A percentile compares a stretch with the other conserved stretches of the same genome.
These are phyloP conservation scores for Echeneis naucrates DNA, from an alignment of 2,797 vertebrate species.

Conservation along the genomic window DNA sequence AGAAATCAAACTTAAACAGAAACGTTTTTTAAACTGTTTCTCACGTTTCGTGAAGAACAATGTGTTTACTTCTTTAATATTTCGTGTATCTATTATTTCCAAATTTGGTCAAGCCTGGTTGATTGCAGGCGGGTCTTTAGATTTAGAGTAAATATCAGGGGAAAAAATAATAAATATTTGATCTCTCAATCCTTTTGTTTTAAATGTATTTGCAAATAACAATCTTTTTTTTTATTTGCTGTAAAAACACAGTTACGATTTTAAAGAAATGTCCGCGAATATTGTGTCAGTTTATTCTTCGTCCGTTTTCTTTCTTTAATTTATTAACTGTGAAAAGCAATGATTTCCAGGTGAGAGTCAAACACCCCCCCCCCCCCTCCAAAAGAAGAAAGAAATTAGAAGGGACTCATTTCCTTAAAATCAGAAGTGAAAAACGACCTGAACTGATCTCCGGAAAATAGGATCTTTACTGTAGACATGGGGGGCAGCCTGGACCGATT, in stretches of 20 bases:
- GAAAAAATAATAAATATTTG: too few relatives aligned
- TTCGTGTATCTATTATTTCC: neutral
- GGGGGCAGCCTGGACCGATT: neutral
- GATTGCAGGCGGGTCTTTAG: neutral
- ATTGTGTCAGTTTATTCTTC: neutral
- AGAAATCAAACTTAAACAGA: neutral
- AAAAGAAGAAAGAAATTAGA: constrained; percentile 23
- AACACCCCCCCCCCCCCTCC: too few relatives aligned
- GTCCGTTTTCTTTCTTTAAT: neutral
- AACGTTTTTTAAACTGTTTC: neutral
- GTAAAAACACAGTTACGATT: neutral
- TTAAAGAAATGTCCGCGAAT: neutral
- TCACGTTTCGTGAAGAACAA: neutral
- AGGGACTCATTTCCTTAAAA: constrained; percentile 27
- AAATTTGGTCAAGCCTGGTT: neutral
- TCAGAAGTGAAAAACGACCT: constrained; percentile 25
- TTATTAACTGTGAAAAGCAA: neutral
- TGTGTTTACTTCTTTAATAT: neutral
- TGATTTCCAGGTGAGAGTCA: constrained; percentile 16
- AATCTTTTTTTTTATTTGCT: neutral
- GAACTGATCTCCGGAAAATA: constrained; percentile 17
- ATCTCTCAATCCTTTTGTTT: neutral
- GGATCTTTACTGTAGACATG: neutral
- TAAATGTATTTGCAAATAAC: neutral
- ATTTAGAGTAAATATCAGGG: neutral